phyloP scores from a whole-genome alignment of 2,888 invertebrate species.

The Euspilapteryx auroguttella region DNA sequence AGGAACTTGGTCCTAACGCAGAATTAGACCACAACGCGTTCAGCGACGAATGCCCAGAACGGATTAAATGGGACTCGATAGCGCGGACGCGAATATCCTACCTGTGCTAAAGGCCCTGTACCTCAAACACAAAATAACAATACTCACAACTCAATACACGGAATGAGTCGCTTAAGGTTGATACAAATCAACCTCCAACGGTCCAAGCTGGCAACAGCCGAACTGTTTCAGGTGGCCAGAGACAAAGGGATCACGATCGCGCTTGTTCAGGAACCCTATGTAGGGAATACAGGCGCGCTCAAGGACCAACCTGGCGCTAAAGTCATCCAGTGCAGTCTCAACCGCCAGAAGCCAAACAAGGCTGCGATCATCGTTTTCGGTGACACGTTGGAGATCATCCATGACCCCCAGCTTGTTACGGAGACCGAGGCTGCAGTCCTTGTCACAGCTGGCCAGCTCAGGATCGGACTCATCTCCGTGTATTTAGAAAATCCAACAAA shows the following conservation, averaged over 20 bases:
- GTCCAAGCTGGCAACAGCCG: conserved; percentile 10
- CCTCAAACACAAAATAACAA: background rate
- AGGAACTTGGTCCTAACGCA: conserved; percentile 4
- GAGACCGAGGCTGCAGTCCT: conserved; percentile 10
- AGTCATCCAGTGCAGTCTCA: conserved; percentile 11
- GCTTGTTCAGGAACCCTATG: conserved; percentile 15
- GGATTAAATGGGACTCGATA: conserved; percentile 8
- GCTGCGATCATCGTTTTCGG: conserved; percentile 11
- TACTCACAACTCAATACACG: too few species aligned
- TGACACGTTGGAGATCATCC: conserved; percentile 6
- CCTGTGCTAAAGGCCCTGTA: conserved; percentile 7
- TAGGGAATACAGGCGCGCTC: conserved; percentile 8
- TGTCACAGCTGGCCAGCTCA: conserved; percentile 4
- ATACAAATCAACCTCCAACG: conserved; percentile 12
- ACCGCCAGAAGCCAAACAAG: conserved; percentile 11
- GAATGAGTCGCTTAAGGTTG: conserved; percentile 1
- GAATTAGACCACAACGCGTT: conserved; percentile 7
- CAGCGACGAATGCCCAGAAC: conserved; percentile 2
- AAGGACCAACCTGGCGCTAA: conserved; percentile 8
- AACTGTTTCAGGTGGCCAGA: conserved; percentile 9
- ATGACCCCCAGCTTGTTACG: conserved; percentile 11
- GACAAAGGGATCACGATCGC: conserved; percentile 5
- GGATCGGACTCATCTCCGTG: conserved; percentile 6
- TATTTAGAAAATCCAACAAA: background rate
- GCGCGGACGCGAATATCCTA: conserved; percentile 6